phyloP scores from a whole-genome alignment of 92 coral and sea anemone genomes.

The Epizoanthus rinbou region DNA sequence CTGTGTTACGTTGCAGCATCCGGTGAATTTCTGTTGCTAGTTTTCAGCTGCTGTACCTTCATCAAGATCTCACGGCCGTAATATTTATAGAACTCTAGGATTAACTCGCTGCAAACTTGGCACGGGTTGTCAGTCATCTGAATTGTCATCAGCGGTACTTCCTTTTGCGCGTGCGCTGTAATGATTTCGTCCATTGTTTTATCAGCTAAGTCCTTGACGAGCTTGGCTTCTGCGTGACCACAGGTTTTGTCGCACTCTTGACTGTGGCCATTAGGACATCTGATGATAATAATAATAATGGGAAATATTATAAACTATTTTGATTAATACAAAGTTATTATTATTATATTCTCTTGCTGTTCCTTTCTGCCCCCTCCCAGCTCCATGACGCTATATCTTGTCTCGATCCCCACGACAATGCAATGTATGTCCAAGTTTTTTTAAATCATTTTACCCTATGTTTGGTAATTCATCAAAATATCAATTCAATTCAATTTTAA shows the following conservation, averaged over 20 bases:
- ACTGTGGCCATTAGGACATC: conserved; percentile 43
- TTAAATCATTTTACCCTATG: too few species aligned
- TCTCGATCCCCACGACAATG: too few species aligned
- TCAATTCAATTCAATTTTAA: too few species aligned
- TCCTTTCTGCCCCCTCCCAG: too few species aligned
- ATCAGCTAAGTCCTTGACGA: conserved; percentile 33
- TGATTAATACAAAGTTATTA: too few species aligned
- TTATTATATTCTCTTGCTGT: not conserved
- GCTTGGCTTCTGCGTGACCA: conserved; percentile 44
- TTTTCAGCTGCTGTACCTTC: conserved; percentile 33
- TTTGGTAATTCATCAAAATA: too few species aligned
- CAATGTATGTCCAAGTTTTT: too few species aligned
- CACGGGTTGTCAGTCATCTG: conserved; percentile 38
- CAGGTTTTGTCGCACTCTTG: conserved; percentile 37
- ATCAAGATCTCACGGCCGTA: conserved; percentile 38
- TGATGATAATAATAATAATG: not conserved
- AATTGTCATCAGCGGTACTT: conserved; percentile 42
- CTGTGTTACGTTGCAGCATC: not conserved
- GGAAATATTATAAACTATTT: too few species aligned
- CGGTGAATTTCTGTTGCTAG: not conserved
- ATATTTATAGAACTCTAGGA: conserved; percentile 33
- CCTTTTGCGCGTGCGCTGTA: conserved; percentile 32
- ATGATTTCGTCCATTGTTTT: conserved; percentile 39
- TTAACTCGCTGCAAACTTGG: conserved; percentile 34
- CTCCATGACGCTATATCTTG: too few species aligned